Evolutionary conservation across 2,113 vertebrate genomes (phyloP), one percentile per base, ranked within the genome.

Genomic region (Pomatorhinus ruficollis): DNA sequence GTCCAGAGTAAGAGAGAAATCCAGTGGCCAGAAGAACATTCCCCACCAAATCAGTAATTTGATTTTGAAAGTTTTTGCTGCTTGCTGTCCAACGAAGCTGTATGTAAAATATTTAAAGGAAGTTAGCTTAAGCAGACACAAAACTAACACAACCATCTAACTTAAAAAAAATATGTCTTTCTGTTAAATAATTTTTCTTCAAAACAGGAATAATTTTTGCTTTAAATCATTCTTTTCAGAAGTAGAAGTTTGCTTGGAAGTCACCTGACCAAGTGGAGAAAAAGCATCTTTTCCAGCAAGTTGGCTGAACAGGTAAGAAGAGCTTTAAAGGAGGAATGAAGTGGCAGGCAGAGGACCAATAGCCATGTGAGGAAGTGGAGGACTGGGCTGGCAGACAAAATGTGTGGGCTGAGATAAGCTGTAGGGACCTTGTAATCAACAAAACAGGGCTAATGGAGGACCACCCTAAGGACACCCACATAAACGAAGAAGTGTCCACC

Each of bases 1-100:
- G 98, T 11, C 98, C 98, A 60, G 98, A 97, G 4, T 99, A 99
- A 40, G 98, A 99, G 50, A 99, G 98, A 97, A 99, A 99, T 90
- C 98, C 98, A 4, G 98, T 98, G 37, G 98, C 97, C 89, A 99
- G 94, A 54, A 99, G 97, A 56, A 99, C 98, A 79, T 99, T 98
- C 11, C 98, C 98, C 9, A 99, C 98, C 91, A 99, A 95, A 81
- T 98, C 80, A 40, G 57, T 76, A 81, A 98, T 98, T 96, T 99
- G 98, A 81, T 97, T 98, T 96, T 98, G 98, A 89, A 99, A 98
- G 28, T 71, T 97, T 49, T 96, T 97, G n/a, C 98, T 98, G 96
- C 98, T 99, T 96, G 98, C 93, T 39, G 98, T 99, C 98, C 98
- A 99, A 14, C 98, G 98, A 44, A 98, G 93, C 98, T 97, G 87